These are phyloP conservation scores for Cataglyphis cursor DNA, from an alignment of 2,888 invertebrate genomes.

Conservation along the genomic window DNA sequence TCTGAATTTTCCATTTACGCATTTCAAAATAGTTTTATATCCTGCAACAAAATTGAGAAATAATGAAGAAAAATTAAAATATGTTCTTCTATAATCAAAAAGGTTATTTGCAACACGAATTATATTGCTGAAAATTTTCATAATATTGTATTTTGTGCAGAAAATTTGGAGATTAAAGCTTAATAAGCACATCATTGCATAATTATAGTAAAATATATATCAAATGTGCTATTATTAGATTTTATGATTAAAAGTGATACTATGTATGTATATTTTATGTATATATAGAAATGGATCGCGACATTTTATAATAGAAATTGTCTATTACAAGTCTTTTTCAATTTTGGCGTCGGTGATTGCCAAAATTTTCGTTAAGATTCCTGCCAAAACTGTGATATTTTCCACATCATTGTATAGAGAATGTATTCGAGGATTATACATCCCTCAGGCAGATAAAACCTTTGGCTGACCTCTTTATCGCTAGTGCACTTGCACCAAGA, in stretches of 20 bases:
- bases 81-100: not conserved
- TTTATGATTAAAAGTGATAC: not conserved
- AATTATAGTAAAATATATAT: not conserved
- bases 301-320: not conserved
- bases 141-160: not conserved
- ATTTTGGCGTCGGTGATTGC: slow-evolving; percentile 43
- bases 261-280: not conserved
- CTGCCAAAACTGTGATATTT: slow-evolving; percentile 58
- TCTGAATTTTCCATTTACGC: slow-evolving; percentile 95
- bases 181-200: not conserved
- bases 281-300: not conserved
- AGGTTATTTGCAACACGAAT: not conserved
- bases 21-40: slow-evolving; percentile 95
- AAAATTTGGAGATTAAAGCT: not conserved
- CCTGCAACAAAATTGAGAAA: slow-evolving; percentile 83
- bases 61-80: not conserved
- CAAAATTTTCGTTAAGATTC: slow-evolving; percentile 37
- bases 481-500: slow-evolving; percentile 67
- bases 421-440: slow-evolving; percentile 29
- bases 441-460: slow-evolving; percentile 29
- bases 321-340: not conserved
- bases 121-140: not conserved
- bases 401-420: slow-evolving; percentile 23
- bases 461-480: slow-evolving; percentile 68
- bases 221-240: not conserved